Base-by-base conservation (phyloP, 2,113 vertebrate genomes). In the Elgaria multicarinata region DNA sequence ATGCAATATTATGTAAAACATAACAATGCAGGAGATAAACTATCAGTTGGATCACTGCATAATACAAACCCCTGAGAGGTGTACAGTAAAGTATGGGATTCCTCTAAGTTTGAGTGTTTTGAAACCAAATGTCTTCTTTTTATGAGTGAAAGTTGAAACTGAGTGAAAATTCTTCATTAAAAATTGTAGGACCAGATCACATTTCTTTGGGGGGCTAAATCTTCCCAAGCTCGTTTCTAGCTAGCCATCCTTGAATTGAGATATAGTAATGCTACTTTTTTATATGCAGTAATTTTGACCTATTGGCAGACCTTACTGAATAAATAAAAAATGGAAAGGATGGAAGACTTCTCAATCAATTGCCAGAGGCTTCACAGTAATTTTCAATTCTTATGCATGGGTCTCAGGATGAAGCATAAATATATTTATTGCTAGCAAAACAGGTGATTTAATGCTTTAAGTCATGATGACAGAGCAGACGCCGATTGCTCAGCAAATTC, bases 341-440 rank as follows among this genome's bases (percentile, higher is more conserved):
- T 69, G 66, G 91, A 94, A 91, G 71, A 83, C 90, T 92, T 91
- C 92, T 95, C 90, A 92, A 24, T 94, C 94, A 90, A 53, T 90
- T 90, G 91, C 95, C 75, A 91, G 94, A 85, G 89, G 6, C 77
- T 87, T 93, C 90, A 67, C 46, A 64, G 91, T 95, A 96, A 96
- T 96, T 96, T 96, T 95, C 93, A 95, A 95, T 96, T 96, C 90
- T 92, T 96, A 95, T 94, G 89, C 92, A 95, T 93, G 93, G 94
- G 91, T 94, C 87, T 92, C 90, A 91, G 90, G 82, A 81, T 67
- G 95, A 84, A 92, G 9, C 84, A 95, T 95, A 95, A 95, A 96
- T 96, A 95, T 93, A 95, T 95, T 93, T 91, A 89, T 93, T 89
- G 76, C 92, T 94, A 95, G 74, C 24, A 90, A 93, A 95, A 95